A percentile compares a stretch with the other conserved stretches of the same genome.
phyloP scores from a whole-genome alignment of 2,888 invertebrate genomes.

The Eristalis arbustorum region DNA sequence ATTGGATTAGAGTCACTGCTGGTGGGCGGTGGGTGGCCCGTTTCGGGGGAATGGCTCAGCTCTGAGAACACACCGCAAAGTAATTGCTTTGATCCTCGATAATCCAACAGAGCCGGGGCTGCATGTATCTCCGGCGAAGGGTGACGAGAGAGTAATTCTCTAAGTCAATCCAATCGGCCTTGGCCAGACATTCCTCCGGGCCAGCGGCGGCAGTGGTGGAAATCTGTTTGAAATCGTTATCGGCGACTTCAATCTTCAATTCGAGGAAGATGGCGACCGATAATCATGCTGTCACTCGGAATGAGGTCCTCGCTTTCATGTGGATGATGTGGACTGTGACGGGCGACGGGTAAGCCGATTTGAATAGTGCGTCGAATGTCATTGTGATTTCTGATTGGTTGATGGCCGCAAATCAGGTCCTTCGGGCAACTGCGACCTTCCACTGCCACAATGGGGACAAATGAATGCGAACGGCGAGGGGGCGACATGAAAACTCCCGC shows the following conservation, averaged over 20 bases:
- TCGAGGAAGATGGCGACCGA: neutral
- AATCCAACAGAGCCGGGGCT: neutral
- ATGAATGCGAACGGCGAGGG: neutral
- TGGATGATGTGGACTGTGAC: too few species aligned
- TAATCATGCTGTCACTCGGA: neutral
- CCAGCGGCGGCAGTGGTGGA: neutral
- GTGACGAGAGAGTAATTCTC: neutral
- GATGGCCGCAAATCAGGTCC: too few species aligned
- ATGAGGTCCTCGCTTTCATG: neutral
- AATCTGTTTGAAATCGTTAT: neutral
- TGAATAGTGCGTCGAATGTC: neutral
- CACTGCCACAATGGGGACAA: neutral
- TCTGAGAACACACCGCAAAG: conserved; percentile 38
- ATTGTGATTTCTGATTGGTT: too few species aligned
- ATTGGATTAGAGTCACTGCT: conserved; percentile 32
- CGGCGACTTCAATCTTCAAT: neutral
- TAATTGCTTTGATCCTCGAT: conserved; percentile 33
- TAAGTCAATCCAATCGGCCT: conserved; percentile 16
- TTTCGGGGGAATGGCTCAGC: conserved; percentile 5
- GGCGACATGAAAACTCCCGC: neutral
- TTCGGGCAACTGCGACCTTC: neutral
- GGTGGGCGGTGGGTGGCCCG: neutral
- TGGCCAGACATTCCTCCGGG: neutral
- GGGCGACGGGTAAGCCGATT: neutral
- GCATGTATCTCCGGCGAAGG: neutral